Percentiles rank a stretch among this genome's conserved stretches.
Evolutionary conservation across 1,140 invertebrate genomes (phyloP).

Genomic region (Calephelis nemesis): DNA sequence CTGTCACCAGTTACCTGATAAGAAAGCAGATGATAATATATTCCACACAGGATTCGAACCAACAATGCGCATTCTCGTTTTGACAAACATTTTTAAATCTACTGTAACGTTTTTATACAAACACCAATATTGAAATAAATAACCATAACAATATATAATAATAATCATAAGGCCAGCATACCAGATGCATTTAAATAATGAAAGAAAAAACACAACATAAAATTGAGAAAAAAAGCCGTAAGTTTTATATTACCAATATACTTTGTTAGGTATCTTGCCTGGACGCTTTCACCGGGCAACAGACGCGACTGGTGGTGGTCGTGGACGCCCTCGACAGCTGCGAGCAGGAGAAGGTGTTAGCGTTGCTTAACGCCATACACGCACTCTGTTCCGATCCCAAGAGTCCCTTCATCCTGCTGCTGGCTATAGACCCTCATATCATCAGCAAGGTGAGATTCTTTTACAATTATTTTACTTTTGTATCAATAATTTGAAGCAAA

Average conservation of each 20-base stretch:
- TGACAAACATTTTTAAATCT: no score
- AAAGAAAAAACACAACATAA: not conserved
- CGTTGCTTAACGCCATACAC: slow-evolving; percentile 96
- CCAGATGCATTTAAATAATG: no score
- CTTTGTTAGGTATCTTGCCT: slow-evolving; percentile 84
- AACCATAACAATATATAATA: no score
- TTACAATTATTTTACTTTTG: slow-evolving; percentile 12
- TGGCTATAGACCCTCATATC: slow-evolving; percentile 98
- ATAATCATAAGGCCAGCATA: no score
- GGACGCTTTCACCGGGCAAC: slow-evolving; percentile 94
- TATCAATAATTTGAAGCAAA: not conserved
- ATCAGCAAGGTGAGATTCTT: slow-evolving; percentile 89
- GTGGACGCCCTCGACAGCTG: slow-evolving; percentile 98
- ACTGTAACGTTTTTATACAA: no score
- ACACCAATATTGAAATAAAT: no score
- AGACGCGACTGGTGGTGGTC: slow-evolving; percentile 95
- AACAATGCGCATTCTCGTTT: no score
- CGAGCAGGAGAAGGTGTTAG: slow-evolving; percentile 97
- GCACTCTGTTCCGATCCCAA: slow-evolving; percentile 94
- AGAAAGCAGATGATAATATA: no score
- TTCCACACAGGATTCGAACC: no score
- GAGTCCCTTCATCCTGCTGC: slow-evolving; percentile 94
- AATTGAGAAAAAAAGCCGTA: no score
- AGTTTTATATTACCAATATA: no score
- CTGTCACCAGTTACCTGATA: no score